Percentiles rank a stretch among this genome's conserved stretches.
These are phyloP conservation scores for Apoda limacodes DNA, from an alignment of 2,888 invertebrate species.

Conservation along the genomic window DNA sequence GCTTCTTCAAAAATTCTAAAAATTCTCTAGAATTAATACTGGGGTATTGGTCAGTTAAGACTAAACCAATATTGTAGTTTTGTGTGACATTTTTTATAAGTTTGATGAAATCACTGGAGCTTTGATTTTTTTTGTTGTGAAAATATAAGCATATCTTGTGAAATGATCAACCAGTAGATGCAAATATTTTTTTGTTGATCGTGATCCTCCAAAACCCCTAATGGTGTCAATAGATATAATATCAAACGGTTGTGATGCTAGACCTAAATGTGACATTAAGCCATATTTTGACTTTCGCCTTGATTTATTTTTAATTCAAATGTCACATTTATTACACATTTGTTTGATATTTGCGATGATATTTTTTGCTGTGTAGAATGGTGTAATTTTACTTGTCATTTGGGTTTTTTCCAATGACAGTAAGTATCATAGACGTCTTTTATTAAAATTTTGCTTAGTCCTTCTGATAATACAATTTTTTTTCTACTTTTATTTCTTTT, in stretches of 20 bases:
- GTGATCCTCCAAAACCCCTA: conserved; percentile 3
- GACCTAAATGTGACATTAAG: too few species aligned
- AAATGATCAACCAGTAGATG: too few species aligned
- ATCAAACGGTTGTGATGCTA: too few species aligned
- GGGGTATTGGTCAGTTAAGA: conserved; percentile 16
- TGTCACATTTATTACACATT: too few species aligned
- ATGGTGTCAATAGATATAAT: conserved; percentile 8
- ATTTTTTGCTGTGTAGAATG: conserved; percentile 10
- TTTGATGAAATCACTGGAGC: too few species aligned
- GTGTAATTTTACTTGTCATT: conserved; percentile 10
- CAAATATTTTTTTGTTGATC: conserved; percentile 2
- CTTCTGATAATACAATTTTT: conserved; percentile 21
- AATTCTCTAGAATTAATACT: conserved; percentile 18
- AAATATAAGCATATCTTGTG: too few species aligned
- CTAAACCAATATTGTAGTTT: too few species aligned
- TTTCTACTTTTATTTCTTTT: conserved; percentile 8
- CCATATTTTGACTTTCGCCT: conserved; percentile 3
- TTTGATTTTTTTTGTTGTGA: too few species aligned
- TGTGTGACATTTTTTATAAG: too few species aligned
- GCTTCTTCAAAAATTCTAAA: too few species aligned
- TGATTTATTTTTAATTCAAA: conserved; percentile 8
- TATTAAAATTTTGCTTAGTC: too few species aligned
- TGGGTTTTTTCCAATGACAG: conserved; percentile 21
- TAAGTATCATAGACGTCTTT: conserved; percentile 13
- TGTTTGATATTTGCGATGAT: conserved; percentile 6